Conservation (phyloP, 1,140 invertebrate genomes). For the Drosophila busckii region DNA sequence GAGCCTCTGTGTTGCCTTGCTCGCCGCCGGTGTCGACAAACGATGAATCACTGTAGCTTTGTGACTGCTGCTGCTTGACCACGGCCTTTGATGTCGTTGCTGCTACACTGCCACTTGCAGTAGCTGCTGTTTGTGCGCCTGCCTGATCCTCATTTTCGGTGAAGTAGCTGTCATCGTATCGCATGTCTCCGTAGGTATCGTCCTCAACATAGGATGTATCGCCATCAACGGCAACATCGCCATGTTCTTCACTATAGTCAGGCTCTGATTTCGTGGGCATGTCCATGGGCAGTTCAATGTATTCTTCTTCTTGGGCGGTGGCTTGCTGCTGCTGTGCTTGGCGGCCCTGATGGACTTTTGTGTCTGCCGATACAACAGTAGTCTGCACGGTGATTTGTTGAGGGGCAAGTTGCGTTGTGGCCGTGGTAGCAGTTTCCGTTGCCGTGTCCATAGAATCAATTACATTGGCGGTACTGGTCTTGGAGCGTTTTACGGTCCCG, state of each 20-base stretch:
- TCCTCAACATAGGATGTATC: slow-evolving; percentile 77
- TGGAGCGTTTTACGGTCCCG: slow-evolving; percentile 49
- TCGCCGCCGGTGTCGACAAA: slow-evolving; percentile 69
- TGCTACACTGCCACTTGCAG: slow-evolving; percentile 41
- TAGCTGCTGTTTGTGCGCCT: slow-evolving; percentile 42
- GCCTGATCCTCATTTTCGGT: slow-evolving; percentile 78
- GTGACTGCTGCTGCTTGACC: slow-evolving; percentile 56
- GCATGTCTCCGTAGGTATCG: slow-evolving; percentile 77
- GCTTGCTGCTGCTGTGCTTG: slow-evolving; percentile 47
- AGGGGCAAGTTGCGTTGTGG: slow-evolving; percentile 40
- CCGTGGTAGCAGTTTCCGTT: slow-evolving; percentile 39
- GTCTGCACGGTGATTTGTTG: slow-evolving; percentile 75
- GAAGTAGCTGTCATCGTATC: slow-evolving; percentile 78
- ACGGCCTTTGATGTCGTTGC: slow-evolving; percentile 75
- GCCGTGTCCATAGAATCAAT: slow-evolving; percentile 49
- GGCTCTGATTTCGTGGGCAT: slow-evolving; percentile 78
- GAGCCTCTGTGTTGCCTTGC: slow-evolving; percentile 76
- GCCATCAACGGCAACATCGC: slow-evolving; percentile 70
- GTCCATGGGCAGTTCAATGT: slow-evolving; percentile 77
- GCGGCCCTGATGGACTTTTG: slow-evolving; percentile 32
- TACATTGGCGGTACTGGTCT: slow-evolving; percentile 40
- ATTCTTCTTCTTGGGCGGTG: slow-evolving; percentile 53
- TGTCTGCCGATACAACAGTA: slow-evolving; percentile 46
- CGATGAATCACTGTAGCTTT: slow-evolving; percentile 52
- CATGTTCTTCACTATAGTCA: slow-evolving; percentile 74